Base-by-base conservation (phyloP, 1,140 invertebrate genomes). In the Drosophila kohkoa region DNA sequence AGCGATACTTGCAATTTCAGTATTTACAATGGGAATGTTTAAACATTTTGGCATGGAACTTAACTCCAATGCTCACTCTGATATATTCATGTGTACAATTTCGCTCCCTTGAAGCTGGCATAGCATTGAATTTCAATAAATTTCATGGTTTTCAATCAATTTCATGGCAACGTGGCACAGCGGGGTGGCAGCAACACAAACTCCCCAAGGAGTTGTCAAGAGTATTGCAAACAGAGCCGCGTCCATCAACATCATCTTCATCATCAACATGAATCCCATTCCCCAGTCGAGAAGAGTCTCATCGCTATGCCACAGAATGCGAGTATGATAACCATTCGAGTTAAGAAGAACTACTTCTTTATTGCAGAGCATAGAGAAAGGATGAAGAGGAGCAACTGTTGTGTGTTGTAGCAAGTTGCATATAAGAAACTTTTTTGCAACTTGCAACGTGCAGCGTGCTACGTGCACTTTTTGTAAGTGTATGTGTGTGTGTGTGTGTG, bases 121-220 rank as follows among this genome's bases (percentile, higher is more conserved):
- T 87, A 86, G 79, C 82, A 87, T 86, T 87, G 79, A 87, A 82
- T 87, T 87, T 87, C 83, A 87, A 87, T 87, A 83, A 75, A 88
- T 88, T 88, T 88, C 85, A 88, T 85, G 83, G 81, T 73, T 88
- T 85, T 88, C 85, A 88, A 88, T 88, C 83, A 88, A 89, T 89
- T 89, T 88, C 79, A 82, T 79, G 79, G 59, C 73, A 57, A 63
- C 75, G 57, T 38, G 15, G 52, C 77, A 77, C 74, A 65, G 54
- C 59, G 64, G 83, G 73, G 51, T 67, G 69, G 63, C 68, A 69
- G 3, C 46, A 25, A 25, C 20, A 25, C 3, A 79, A 76, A 62
- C 75, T 75, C 57, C 80, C 83, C 55, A 51, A 52, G 83, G 81
- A 80, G 67, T 74, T 88, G 80, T 80, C 85, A 88, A 87, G 80